Conservation (phyloP, 2,888 invertebrate genomes). For the Timema cristinae region DNA sequence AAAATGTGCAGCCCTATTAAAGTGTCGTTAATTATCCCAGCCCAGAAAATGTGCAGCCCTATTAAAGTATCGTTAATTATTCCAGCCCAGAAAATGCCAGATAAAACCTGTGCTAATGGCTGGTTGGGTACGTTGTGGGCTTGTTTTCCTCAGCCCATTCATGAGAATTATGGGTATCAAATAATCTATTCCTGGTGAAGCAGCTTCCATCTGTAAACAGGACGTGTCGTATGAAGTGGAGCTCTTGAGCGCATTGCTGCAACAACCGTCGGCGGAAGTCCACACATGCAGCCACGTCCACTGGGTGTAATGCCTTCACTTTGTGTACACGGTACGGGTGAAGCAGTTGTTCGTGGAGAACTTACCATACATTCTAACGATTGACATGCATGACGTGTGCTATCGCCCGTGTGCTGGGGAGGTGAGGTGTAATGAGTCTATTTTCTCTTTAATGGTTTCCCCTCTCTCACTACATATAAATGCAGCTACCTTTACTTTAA, state of each 20-base stretch:
- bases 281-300: background rate
- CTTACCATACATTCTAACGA: background rate
- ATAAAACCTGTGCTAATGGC: background rate
- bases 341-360: background rate
- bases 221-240: background rate
- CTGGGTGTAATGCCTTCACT: background rate
- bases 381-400: conserved; percentile 2
- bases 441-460: too few species aligned
- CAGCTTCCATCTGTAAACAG: background rate
- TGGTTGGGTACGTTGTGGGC: background rate
- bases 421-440: too few species aligned
- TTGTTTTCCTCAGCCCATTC: background rate
- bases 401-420: background rate
- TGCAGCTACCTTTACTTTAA: too few species aligned
- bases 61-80: background rate
- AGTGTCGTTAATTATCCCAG: too few species aligned
- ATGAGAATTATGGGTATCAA: background rate
- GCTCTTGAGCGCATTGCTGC: background rate
- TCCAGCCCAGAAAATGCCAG: background rate
- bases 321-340: background rate
- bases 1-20: too few species aligned
- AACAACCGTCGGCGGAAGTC: background rate
- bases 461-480: too few species aligned
- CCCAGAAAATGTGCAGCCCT: too few species aligned
- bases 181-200: background rate